Evolutionary conservation across 2,113 vertebrate genomes (phyloP).

Genomic region (Myrmophylax atrothorax): DNA sequence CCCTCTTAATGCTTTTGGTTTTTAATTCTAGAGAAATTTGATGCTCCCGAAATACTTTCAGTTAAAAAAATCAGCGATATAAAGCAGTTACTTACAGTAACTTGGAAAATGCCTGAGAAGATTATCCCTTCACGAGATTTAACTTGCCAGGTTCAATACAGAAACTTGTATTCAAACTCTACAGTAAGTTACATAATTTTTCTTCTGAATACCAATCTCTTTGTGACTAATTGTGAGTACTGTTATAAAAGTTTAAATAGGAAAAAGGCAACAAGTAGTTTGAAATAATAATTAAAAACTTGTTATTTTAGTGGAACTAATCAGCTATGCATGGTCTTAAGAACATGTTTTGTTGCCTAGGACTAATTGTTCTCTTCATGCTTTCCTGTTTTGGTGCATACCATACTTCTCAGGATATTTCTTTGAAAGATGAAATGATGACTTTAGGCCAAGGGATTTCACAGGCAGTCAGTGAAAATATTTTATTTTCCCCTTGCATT

Average conservation of each 20-base stretch:
- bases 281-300: not conserved
- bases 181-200: slow-evolving; percentile 56
- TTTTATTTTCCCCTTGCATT: not conserved
- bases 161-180: slow-evolving; percentile 28
- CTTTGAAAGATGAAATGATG: not conserved
- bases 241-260: not conserved
- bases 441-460: not conserved
- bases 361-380: not conserved
- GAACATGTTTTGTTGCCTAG: not conserved
- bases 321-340: not conserved
- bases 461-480: not conserved
- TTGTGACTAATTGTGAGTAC: not conserved
- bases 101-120: slow-evolving; percentile 53
- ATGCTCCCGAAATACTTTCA: slow-evolving; percentile 61
- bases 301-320: not conserved
- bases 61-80: slow-evolving; percentile 42
- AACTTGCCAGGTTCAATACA: slow-evolving; percentile 58
- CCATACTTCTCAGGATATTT: not conserved
- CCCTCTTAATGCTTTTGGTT: not conserved
- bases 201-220: not conserved
- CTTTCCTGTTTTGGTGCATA: not conserved
- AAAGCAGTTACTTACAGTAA: slow-evolving; percentile 60
- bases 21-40: slow-evolving; percentile 71
- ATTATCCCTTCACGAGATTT: not conserved
- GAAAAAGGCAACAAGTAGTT: not conserved